Evolutionary conservation across 2,797 vertebrate species (phyloP), one percentile per base, ranked within the genome.

Genomic region (Aselliscus stoliczkanus): DNA sequence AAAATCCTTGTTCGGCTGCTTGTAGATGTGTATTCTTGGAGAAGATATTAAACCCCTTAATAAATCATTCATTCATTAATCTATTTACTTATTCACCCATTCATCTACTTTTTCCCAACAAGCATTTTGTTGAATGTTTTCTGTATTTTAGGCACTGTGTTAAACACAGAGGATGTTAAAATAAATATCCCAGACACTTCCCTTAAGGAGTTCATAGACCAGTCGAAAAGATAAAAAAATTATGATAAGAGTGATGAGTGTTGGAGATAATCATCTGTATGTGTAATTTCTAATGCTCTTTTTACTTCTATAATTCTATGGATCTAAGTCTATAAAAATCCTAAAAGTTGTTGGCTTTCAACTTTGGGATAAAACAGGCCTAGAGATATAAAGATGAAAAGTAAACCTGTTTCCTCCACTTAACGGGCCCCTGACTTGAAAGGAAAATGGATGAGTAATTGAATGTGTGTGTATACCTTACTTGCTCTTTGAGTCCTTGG

Each of bases 321-420:
- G 10, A 85, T 84, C 42, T 85, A 94, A 83, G 25, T 69, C 39
- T 94, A 56, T 62, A 62, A 88, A 93, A 83, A 93, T 89, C 27
- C n/a, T 79, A 73, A 82, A 95, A 90, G 58, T 42, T 96, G 76
- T 6, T 91, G 50, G 15, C 18, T 91, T 96, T 90, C 12, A 14
- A 79, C 44, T 84, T 72, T 62, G 44, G 65, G 29, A 52, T 69
- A 82, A 90, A 93, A 80, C 3, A 94, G 93, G 3, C 21, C 34
- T 77, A 54, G 31, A 92, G 81, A 81, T 87, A 65, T 4, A 92
- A 85, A 85, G 54, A 90, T 56, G 85, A 88, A 92, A 84, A 39
- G 25, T 64, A 94, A 85, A 85, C 34, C 29, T 39, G 4, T 86
- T 97, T 90, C 62, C 50, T 67, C 23, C 47, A 87, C 39, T 56